Evolutionary conservation across 2,113 vertebrate species (phyloP).

Genomic region (Neodon shergylaensis): DNA sequence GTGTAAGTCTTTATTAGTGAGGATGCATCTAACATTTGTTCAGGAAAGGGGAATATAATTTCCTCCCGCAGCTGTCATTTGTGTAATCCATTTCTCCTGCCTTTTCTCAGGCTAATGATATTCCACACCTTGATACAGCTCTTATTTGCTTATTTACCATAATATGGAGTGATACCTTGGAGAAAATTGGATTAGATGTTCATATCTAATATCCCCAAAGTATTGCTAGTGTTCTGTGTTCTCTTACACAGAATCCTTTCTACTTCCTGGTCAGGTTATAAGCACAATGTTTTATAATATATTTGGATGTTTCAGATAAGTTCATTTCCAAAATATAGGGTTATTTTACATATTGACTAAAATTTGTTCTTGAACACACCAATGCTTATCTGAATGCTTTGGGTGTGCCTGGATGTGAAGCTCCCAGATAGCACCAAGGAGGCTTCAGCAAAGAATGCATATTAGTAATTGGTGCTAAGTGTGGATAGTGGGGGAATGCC

Average conservation of each 20-base stretch:
- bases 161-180: slow-evolving; percentile 64
- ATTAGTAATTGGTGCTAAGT: not conserved
- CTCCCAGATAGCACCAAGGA: not conserved
- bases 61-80: slow-evolving; percentile 71
- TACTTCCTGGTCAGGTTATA: slow-evolving; percentile 52
- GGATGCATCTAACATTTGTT: slow-evolving; percentile 72
- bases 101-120: slow-evolving; percentile 72
- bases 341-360: slow-evolving; percentile 30
- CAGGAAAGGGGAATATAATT: slow-evolving; percentile 66
- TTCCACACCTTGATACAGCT: slow-evolving; percentile 59
- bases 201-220: slow-evolving; percentile 66
- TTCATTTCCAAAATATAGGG: slow-evolving; percentile 1
- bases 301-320: slow-evolving; percentile 34
- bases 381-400: not conserved
- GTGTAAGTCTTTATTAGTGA: slow-evolving; percentile 70
- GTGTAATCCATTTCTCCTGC: slow-evolving; percentile 65
- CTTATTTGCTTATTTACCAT: slow-evolving; percentile 72
- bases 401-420: not conserved
- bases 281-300: slow-evolving; percentile 4
- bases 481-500: not conserved
- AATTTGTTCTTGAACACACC: not conserved
- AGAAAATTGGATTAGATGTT: slow-evolving; percentile 69
- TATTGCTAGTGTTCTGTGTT: slow-evolving; percentile 58
- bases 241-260: slow-evolving; percentile 60
- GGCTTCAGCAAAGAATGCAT: slow-evolving; percentile 5